phyloP scores from a whole-genome alignment of 92 coral and sea anemone species.

The Porites rus region DNA sequence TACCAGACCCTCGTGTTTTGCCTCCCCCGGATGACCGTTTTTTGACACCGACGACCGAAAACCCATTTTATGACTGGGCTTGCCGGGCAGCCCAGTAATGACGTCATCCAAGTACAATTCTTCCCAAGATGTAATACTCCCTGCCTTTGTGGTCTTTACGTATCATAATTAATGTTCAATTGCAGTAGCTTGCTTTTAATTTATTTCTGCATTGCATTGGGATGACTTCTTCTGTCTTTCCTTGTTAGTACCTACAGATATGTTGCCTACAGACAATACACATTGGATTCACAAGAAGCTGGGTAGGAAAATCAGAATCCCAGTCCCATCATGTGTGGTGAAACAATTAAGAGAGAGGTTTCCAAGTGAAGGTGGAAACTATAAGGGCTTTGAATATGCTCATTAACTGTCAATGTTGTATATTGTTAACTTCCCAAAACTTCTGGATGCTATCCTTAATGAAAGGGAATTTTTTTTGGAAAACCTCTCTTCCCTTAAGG shows the following conservation, averaged over 20 bases:
- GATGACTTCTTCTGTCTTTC: slow-evolving; percentile 12
- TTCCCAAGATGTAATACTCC: no score
- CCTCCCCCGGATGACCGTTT: no score
- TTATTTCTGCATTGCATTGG: slow-evolving; percentile 2
- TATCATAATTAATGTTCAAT: slow-evolving; percentile 6
- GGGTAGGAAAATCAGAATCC: slow-evolving; percentile 36
- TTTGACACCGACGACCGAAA: no score
- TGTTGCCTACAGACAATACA: slow-evolving; percentile 51
- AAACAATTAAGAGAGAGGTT: slow-evolving; percentile 41
- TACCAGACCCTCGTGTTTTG: no score
- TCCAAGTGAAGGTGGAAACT: slow-evolving; percentile 48
- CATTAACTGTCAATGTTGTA: slow-evolving; percentile 6
- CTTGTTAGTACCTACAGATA: slow-evolving; percentile 51
- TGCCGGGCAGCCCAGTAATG: no score
- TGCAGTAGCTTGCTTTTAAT: neutral
- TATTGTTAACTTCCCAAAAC: neutral
- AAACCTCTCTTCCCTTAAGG: no score
- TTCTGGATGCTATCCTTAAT: neutral
- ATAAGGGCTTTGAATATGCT: slow-evolving; percentile 58
- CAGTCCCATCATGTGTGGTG: slow-evolving; percentile 54
- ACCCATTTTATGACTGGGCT: no score
- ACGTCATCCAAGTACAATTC: no score
- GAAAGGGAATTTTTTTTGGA: no score
- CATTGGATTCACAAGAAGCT: slow-evolving; percentile 50
- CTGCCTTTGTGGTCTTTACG: no score